Evolutionary conservation across 2,113 vertebrate genomes (phyloP).

Genomic region (Bagarius yarrelli): DNA sequence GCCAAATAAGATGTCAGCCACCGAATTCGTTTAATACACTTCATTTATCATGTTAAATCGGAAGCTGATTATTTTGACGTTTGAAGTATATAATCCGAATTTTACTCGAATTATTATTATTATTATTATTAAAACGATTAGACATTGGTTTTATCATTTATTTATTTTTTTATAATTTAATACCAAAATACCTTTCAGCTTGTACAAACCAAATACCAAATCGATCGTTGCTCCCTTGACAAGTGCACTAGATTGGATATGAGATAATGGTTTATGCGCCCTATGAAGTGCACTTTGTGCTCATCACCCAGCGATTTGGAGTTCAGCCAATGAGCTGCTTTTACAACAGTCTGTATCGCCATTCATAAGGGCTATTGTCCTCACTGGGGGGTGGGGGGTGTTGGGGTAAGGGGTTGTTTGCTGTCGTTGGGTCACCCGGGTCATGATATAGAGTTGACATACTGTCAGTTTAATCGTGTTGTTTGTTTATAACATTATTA

Average conservation of each 20-base stretch:
- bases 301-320: background rate
- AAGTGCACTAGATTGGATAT: background rate
- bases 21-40: background rate
- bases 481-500: background rate
- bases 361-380: slow-evolving; percentile 43
- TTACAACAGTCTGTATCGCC: slow-evolving; percentile 24
- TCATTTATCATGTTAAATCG: background rate
- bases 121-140: too few species aligned
- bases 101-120: too few species aligned
- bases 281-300: background rate
- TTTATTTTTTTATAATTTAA: too few species aligned
- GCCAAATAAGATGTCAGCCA: background rate
- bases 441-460: too few species aligned
- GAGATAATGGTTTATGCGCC: background rate
- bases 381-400: background rate
- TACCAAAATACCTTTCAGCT: background rate
- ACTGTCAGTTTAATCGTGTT: background rate
- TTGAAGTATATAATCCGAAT: background rate
- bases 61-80: background rate
- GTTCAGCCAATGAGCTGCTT: background rate
- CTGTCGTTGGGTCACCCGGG: background rate
- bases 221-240: background rate
- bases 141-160: too few species aligned
- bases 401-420: too few species aligned
- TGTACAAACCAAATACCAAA: slow-evolving; percentile 6